These are phyloP conservation scores for Tauraco hartlaubi DNA, from an alignment of 2,797 vertebrate species.

Conservation along the genomic window DNA sequence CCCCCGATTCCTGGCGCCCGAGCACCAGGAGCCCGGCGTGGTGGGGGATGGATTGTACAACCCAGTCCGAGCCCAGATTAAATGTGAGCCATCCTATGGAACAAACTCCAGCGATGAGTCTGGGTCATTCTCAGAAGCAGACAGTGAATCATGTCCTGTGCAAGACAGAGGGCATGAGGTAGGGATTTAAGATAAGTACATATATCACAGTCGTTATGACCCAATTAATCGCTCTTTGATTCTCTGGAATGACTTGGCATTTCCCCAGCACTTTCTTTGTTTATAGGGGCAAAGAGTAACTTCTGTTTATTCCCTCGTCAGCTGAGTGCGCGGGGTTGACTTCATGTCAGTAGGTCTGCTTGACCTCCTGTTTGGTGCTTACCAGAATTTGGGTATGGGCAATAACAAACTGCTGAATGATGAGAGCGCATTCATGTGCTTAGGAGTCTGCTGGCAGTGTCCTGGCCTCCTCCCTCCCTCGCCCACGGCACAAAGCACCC, in stretches of 20 bases:
- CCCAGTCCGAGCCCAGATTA: conserved; percentile 94
- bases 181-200: conserved; percentile 82
- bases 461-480: background rate
- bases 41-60: conserved; percentile 90
- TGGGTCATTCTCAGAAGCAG: conserved; percentile 98
- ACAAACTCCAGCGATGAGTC: conserved; percentile 99
- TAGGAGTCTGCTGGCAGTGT: background rate
- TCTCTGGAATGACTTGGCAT: conserved; percentile 14
- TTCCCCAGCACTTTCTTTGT: conserved; percentile 1
- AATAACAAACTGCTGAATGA: background rate
- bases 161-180: conserved; percentile 97
- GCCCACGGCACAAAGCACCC: fast-evolving
- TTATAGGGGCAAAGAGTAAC: conserved; percentile 20
- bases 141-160: conserved; percentile 97
- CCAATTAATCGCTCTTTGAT: conserved; percentile 36
- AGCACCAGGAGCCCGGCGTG: conserved; percentile 90
- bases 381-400: background rate
- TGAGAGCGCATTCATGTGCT: background rate
- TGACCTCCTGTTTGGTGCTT: background rate
- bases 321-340: background rate
- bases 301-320: background rate
- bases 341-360: background rate
- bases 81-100: conserved; percentile 99
- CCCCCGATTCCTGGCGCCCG: conserved; percentile 90
- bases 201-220: conserved; percentile 35